A percentile compares a stretch with the other conserved stretches of the same genome.
These are phyloP conservation scores for Egretta garzetta DNA, from an alignment of 2,113 vertebrate species.

Conservation along the genomic window DNA sequence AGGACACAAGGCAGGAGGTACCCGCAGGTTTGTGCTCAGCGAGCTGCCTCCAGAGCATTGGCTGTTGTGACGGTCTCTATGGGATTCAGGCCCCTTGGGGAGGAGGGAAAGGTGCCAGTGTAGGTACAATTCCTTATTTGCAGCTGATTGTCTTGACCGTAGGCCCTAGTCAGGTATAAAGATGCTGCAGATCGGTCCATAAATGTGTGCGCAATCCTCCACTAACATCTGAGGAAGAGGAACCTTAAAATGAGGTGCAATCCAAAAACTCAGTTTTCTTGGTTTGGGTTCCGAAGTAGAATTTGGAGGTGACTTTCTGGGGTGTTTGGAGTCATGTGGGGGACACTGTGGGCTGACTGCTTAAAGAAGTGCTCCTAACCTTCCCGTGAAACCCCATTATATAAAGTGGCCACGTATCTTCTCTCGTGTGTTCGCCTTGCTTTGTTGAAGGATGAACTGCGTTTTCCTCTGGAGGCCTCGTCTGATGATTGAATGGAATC, in stretches of 20 bases:
- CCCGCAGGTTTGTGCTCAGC: background rate
- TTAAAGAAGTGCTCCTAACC: background rate
- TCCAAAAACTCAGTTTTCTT: background rate
- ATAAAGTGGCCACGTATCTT: background rate
- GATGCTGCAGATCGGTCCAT: background rate
- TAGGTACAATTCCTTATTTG: background rate
- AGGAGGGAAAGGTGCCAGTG: background rate
- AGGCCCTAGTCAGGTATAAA: background rate
- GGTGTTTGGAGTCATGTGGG: background rate
- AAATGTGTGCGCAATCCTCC: background rate
- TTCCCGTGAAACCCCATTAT: background rate
- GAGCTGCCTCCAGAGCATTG: background rate
- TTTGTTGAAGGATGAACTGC: background rate
- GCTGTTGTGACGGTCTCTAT: background rate
- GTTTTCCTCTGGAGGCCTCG: background rate
- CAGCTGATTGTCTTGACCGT: background rate
- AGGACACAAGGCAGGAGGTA: background rate
- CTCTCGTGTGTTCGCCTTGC: rapidly evolving
- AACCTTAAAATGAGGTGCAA: background rate
- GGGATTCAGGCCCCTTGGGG: background rate
- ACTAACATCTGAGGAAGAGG: background rate
- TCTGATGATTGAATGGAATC: rapidly evolving
- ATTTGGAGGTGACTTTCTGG: background rate
- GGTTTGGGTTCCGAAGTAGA: background rate
- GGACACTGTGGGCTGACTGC: background rate